A percentile compares a stretch with the other conserved stretches of the same genome.
These are phyloP conservation scores for Scaptomyza tumidula DNA, from an alignment of 2,888 invertebrate genomes.

Conservation along the genomic window DNA sequence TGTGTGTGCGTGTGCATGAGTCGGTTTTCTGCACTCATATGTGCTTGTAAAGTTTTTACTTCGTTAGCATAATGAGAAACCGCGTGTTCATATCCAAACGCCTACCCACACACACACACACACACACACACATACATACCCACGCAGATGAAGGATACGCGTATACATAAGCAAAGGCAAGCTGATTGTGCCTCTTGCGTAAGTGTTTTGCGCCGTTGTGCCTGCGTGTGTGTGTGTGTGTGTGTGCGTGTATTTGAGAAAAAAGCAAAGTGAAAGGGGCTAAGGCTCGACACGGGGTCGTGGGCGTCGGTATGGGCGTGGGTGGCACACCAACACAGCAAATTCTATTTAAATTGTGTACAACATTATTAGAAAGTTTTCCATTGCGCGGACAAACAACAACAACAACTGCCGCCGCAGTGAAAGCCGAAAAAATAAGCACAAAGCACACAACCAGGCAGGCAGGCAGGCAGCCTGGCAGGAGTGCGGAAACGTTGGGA, in stretches of 20 bases:
- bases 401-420: constrained; percentile 25
- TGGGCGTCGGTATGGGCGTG: constrained; percentile 5
- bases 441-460: constrained; percentile 48
- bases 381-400: constrained; percentile 58
- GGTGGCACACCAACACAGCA: constrained; percentile 54
- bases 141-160: constrained; percentile 12
- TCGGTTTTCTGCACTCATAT: constrained; percentile 61
- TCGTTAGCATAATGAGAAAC: constrained; percentile 83
- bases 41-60: constrained; percentile 82
- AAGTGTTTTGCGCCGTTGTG: constrained; percentile 58
- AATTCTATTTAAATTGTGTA: constrained; percentile 84
- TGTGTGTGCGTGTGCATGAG: constrained; percentile 17
- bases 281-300: not conserved
- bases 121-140: constrained; percentile 8
- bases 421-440: constrained; percentile 50
- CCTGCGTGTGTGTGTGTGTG: constrained; percentile 4
- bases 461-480: constrained; percentile 22
- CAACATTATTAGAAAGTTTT: constrained; percentile 84
- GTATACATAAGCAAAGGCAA: constrained; percentile 50
- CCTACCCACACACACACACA: constrained; percentile 18
- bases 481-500: not conserved
- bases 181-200: constrained; percentile 64
- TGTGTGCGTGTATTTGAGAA: not conserved
- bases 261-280: constrained; percentile 1
- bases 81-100: constrained; percentile 76